A percentile compares a stretch with the other conserved stretches of the same genome.
phyloP scores from a whole-genome alignment of 2,113 vertebrate species.

The Erythrocebus patas region DNA sequence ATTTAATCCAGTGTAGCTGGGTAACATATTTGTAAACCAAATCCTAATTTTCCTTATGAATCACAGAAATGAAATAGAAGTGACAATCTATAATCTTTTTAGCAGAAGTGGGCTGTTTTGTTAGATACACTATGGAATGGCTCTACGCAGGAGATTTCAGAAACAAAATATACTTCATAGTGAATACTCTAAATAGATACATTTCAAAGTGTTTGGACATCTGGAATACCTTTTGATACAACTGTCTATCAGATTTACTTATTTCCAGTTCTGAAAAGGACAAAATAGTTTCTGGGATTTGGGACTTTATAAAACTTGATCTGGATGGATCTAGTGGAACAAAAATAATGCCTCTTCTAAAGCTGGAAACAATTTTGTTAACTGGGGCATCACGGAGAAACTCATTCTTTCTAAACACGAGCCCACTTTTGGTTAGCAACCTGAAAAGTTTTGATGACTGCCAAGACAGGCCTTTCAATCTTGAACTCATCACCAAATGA shows the following conservation, averaged over 20 bases:
- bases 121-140: not conserved
- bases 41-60: not conserved
- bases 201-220: slow-evolving; percentile 44
- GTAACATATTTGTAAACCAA: not conserved
- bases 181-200: not conserved
- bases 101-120: not conserved
- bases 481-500: not conserved
- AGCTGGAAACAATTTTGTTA: slow-evolving; percentile 59
- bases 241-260: slow-evolving; percentile 22
- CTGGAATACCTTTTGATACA: slow-evolving; percentile 56
- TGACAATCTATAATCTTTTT: not conserved
- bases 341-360: slow-evolving; percentile 15
- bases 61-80: not conserved
- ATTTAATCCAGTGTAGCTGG: not conserved
- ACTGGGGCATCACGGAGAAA: not conserved
- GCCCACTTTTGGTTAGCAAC: not conserved
- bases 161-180: not conserved
- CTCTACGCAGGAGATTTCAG: not conserved
- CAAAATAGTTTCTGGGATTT: slow-evolving; percentile 45
- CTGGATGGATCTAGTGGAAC: slow-evolving; percentile 12
- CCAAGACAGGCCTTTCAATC: not conserved
- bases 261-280: slow-evolving; percentile 29
- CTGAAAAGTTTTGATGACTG: not conserved
- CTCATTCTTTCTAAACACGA: not conserved
- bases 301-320: slow-evolving; percentile 22